Conservation (phyloP, 2,797 vertebrate species). For the Rhinella marina region DNA sequence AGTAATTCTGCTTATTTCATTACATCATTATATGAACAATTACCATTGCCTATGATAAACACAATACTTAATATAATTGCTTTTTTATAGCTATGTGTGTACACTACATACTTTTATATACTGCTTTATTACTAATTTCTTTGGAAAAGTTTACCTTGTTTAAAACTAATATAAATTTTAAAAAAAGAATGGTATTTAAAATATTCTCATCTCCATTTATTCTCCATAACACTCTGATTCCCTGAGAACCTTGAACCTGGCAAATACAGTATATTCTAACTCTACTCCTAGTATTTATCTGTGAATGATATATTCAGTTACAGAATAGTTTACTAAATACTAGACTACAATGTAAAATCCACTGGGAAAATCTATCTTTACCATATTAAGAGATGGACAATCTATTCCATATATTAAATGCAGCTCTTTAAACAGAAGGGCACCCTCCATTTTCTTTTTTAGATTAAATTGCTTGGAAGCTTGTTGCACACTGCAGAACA, state of each 20-base stretch:
- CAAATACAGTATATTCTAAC: neutral
- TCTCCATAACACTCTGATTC: neutral
- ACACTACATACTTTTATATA: too few relatives aligned
- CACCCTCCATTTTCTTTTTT: constrained; percentile 39
- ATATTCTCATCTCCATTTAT: neutral
- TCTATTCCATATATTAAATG: constrained; percentile 45
- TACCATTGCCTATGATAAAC: too few relatives aligned
- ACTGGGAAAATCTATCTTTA: neutral
- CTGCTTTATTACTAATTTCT: too few relatives aligned
- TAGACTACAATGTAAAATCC: constrained; percentile 9
- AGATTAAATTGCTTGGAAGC: constrained; percentile 46
- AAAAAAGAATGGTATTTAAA: neutral
- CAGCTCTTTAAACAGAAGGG: constrained; percentile 48
- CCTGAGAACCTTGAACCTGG: neutral
- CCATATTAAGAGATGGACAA: constrained; percentile 29
- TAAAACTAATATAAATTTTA: too few relatives aligned
- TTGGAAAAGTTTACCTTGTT: too few relatives aligned
- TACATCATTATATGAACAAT: too few relatives aligned
- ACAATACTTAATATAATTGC: too few relatives aligned
- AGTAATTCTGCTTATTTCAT: too few relatives aligned
- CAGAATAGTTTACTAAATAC: constrained; percentile 9
- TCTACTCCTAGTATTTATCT: neutral
- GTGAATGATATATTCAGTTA: neutral
- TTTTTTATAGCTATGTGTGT: too few relatives aligned
- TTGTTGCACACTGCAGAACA: constrained; percentile 35